Conservation (phyloP, 2,888 invertebrate species). For the Troglohyphantes excavatus region DNA sequence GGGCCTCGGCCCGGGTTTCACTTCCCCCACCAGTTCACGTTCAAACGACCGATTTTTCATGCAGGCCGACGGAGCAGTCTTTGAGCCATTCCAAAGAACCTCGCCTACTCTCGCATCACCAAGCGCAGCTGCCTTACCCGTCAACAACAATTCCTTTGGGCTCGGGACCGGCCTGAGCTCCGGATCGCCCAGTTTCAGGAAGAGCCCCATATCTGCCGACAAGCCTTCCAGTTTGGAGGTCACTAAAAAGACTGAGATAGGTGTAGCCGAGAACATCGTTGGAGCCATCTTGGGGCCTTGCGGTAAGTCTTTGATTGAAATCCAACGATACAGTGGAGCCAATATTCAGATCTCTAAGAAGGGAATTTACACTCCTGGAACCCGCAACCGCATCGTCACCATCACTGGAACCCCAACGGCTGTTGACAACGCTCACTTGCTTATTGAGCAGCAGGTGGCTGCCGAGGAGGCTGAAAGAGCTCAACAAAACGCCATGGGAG, state of each 20-base stretch:
- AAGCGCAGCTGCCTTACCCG: constrained; percentile 83
- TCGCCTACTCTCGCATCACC: constrained; percentile 80
- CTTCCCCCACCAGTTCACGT: constrained; percentile 79
- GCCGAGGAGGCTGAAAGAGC: constrained; percentile 98
- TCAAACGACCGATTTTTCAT: constrained; percentile 79
- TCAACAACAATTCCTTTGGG: constrained; percentile 93
- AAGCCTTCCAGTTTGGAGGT: constrained; percentile 75
- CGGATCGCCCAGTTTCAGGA: constrained; percentile 82
- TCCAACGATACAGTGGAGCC: constrained; percentile 97
- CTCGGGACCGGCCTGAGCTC: constrained; percentile 85
- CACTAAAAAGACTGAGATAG: constrained; percentile 90
- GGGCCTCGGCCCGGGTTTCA: constrained; percentile 72
- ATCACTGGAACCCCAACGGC: constrained; percentile 94
- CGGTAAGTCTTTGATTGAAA: constrained; percentile 97
- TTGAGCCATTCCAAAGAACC: constrained; percentile 80
- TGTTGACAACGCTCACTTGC: constrained; percentile 95
- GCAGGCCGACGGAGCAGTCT: constrained; percentile 76
- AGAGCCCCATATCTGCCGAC: constrained; percentile 81
- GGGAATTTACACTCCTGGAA: constrained; percentile 98
- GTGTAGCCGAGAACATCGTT: constrained; percentile 96
- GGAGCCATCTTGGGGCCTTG: constrained; percentile 98
- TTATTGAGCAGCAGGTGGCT: constrained; percentile 97
- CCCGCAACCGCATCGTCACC: constrained; percentile 97
- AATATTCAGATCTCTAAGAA: constrained; percentile 99
- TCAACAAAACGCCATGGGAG: constrained; percentile 86